These are phyloP conservation scores for Synanthedon andrenaeformis DNA, from an alignment of 2,888 invertebrate genomes.

Conservation along the genomic window DNA sequence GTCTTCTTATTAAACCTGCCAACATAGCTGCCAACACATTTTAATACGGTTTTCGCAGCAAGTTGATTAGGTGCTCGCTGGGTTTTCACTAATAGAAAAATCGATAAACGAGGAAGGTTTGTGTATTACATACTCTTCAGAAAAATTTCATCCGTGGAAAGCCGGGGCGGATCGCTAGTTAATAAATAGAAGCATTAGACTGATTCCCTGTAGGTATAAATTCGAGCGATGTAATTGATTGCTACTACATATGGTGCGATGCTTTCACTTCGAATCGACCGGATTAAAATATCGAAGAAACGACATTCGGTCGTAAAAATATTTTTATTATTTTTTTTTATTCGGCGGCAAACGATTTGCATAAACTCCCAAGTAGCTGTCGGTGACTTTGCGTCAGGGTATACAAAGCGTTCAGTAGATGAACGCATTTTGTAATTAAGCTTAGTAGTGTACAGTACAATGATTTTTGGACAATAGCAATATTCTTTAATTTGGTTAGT, in stretches of 20 bases:
- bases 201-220: constrained; percentile 6
- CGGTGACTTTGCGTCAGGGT: constrained; percentile 5
- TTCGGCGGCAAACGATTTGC: constrained; percentile 42
- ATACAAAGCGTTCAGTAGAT: background rate
- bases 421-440: too few species aligned
- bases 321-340: constrained; percentile 23
- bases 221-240: constrained; percentile 15
- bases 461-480: too few species aligned
- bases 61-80: too few species aligned
- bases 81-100: too few species aligned
- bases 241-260: constrained; percentile 18
- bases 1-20: too few species aligned
- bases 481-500: too few species aligned
- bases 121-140: background rate
- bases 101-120: too few species aligned
- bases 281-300: constrained; percentile 34
- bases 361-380: constrained; percentile 56
- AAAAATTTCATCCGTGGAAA: background rate
- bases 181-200: background rate
- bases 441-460: too few species aligned
- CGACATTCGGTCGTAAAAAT: constrained; percentile 28
- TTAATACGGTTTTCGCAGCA: too few species aligned
- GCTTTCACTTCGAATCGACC: constrained; percentile 33
- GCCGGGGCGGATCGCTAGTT: background rate
- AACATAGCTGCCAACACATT: too few species aligned